Evolutionary conservation across 2,113 vertebrate genomes (phyloP), one percentile per base, ranked within the genome.

Genomic region (Pelecanus crispus): DNA sequence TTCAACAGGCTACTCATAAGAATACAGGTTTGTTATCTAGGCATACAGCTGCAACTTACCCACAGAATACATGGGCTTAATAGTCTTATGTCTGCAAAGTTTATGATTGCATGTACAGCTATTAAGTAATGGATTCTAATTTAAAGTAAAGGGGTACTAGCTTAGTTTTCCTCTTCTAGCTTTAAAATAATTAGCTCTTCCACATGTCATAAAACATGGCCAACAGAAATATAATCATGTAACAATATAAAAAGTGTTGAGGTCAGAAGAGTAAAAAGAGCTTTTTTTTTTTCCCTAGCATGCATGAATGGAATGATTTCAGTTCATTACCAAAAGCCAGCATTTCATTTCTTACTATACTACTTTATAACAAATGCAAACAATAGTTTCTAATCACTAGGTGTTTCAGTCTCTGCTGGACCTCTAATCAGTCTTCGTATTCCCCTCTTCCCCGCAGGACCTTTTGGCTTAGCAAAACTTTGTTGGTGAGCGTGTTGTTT

Each of bases 401-500:
- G 97, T 53, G 97, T 98, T 93, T 99, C 99, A 42, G 97, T 98
- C 83, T 99, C 99, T 66, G 97, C 98, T 45, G 99, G 98, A 63
- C 98, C 98, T 78, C 98, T 97, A 31, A 99, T 99, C 93, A 99
- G 98, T 97, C 99, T 98, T 93, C 99, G 98, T 34, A 98, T 98
- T 28, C 99, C 99, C 81, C 98, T 98, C 96, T 99, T 99, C 50
- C 99, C 99, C 0, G 98, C 97, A 20, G 99, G 99, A 63, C 99
- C 99, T 97, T 98, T 99, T 34, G 99, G 99, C 93, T 99, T 99
- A 91, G 99, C 98, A 96, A 99, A 99, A 53, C 98, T 99, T 92
- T 99, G 99, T 90, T 99, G 99, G 97, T 99, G 99, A 47, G 99
- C 99, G 6, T 99, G 99, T 95, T 99, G 99, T 97, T 99, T 99